A percentile compares a stretch with the other conserved stretches of the same genome.
phyloP scores from a whole-genome alignment of 2,888 invertebrate genomes.

The Hirtodrosophila confusa region DNA sequence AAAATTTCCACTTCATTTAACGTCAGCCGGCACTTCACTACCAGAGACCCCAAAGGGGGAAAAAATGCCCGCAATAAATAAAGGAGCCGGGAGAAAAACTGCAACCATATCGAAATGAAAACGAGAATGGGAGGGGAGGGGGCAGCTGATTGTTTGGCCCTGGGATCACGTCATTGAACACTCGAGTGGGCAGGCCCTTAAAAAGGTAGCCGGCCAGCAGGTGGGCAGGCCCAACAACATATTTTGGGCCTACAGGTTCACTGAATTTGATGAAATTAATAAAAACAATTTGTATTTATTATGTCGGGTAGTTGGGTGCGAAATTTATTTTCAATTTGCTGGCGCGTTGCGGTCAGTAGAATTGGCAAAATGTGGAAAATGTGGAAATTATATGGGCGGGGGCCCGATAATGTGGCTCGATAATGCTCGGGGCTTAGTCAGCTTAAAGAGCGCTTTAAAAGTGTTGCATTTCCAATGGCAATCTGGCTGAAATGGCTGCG shows the following conservation, averaged over 20 bases:
- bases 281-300: conserved; percentile 70
- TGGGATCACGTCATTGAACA: conserved; percentile 61
- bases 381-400: background rate
- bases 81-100: conserved; percentile 24
- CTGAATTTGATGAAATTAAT: conserved; percentile 70
- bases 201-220: conserved; percentile 33
- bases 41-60: conserved; percentile 1
- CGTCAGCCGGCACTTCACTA: conserved; percentile 31
- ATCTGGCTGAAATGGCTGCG: conserved; percentile 46
- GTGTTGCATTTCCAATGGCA: conserved; percentile 18
- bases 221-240: conserved; percentile 38
- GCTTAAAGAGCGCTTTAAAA: conserved; percentile 35
- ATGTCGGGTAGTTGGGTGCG: conserved; percentile 41
- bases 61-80: conserved; percentile 2
- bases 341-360: conserved; percentile 49
- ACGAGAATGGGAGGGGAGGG: conserved; percentile 1
- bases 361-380: conserved; percentile 17
- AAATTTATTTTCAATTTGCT: conserved; percentile 68
- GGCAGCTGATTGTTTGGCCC: conserved; percentile 17
- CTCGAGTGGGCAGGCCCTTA: conserved; percentile 48
- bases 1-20: conserved; percentile 67
- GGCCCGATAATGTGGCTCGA: conserved; percentile 2
- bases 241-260: conserved; percentile 53
- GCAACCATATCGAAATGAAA: conserved; percentile 41
- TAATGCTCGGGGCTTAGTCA: background rate